A percentile compares a stretch with the other conserved stretches of the same genome.
These are phyloP conservation scores for Lepidurus couesii DNA, from an alignment of 1,140 invertebrate species.

Conservation along the genomic window DNA sequence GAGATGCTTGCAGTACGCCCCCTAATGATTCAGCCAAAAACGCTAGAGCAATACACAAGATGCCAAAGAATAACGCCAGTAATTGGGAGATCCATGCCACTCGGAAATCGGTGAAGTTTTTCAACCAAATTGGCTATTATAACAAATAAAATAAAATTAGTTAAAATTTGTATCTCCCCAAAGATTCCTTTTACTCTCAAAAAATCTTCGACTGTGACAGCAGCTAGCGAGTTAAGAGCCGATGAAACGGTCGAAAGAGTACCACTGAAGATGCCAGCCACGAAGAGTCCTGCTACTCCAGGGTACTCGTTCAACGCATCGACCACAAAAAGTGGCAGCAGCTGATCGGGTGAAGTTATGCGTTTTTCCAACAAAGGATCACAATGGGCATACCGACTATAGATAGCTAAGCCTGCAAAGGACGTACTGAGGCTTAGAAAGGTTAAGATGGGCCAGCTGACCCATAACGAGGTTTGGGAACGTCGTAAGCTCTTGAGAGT, in stretches of 20 bases:
- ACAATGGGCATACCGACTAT: constrained; percentile 65
- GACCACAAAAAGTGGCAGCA: constrained; percentile 72
- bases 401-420: constrained; percentile 71
- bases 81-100: constrained; percentile 48
- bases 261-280: constrained; percentile 76
- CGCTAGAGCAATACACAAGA: constrained; percentile 61
- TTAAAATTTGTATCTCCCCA: not conserved
- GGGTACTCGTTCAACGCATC: constrained; percentile 61
- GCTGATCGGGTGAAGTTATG: constrained; percentile 50
- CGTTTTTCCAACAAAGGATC: constrained; percentile 58
- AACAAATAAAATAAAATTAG: constrained; percentile 23
- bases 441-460: constrained; percentile 64
- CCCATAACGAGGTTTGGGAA: constrained; percentile 59
- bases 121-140: constrained; percentile 25
- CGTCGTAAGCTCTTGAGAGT: constrained; percentile 51
- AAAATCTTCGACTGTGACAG: constrained; percentile 81
- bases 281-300: constrained; percentile 71
- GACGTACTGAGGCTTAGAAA: constrained; percentile 61
- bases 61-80: constrained; percentile 60
- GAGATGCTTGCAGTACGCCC: constrained; percentile 62
- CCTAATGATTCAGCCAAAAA: constrained; percentile 67
- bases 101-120: constrained; percentile 23
- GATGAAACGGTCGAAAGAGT: constrained; percentile 80
- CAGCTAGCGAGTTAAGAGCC: constrained; percentile 73
- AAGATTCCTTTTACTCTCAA: constrained; percentile 47